Evolutionary conservation across 2,888 invertebrate genomes (phyloP).

Genomic region (Timandra comae): DNA sequence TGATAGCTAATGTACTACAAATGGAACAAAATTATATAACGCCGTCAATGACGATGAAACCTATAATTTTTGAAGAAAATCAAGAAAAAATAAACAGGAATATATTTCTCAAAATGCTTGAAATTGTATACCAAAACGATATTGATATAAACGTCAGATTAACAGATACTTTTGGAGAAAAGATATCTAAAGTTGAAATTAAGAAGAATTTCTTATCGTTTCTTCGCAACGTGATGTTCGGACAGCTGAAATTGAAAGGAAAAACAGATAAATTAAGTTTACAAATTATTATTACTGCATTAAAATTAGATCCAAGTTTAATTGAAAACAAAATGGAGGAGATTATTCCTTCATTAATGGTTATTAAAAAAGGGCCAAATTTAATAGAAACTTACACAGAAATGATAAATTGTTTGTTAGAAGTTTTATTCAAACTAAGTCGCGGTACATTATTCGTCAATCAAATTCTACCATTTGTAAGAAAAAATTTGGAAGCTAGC

Average conservation of each 20-base stretch:
- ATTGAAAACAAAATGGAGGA: constrained; percentile 54
- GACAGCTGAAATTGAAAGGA: constrained; percentile 53
- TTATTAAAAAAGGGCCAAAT: constrained; percentile 43
- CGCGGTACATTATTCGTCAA: constrained; percentile 53
- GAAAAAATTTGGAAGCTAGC: constrained; percentile 43
- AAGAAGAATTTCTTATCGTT: constrained; percentile 59
- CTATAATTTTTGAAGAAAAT: constrained; percentile 42
- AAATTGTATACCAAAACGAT: constrained; percentile 48
- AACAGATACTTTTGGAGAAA: constrained; percentile 57
- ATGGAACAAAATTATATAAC: constrained; percentile 56
- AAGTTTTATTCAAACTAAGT: constrained; percentile 63
- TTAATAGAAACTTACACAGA: constrained; percentile 42
- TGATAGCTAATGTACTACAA: constrained; percentile 45
- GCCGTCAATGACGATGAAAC: constrained; percentile 45
- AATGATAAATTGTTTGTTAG: constrained; percentile 55
- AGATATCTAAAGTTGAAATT: constrained; percentile 51
- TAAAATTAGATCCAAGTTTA: constrained; percentile 59
- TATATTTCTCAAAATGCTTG: constrained; percentile 56
- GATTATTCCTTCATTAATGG: constrained; percentile 58
- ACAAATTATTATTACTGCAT: constrained; percentile 50
- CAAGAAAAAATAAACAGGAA: constrained; percentile 49
- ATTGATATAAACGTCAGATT: constrained; percentile 56
- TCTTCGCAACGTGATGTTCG: constrained; percentile 55
- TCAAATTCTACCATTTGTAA: constrained; percentile 55
- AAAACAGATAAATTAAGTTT: constrained; percentile 53